Evolutionary conservation across 2,888 invertebrate species (phyloP).

Genomic region (Auanema freiburgensis): DNA sequence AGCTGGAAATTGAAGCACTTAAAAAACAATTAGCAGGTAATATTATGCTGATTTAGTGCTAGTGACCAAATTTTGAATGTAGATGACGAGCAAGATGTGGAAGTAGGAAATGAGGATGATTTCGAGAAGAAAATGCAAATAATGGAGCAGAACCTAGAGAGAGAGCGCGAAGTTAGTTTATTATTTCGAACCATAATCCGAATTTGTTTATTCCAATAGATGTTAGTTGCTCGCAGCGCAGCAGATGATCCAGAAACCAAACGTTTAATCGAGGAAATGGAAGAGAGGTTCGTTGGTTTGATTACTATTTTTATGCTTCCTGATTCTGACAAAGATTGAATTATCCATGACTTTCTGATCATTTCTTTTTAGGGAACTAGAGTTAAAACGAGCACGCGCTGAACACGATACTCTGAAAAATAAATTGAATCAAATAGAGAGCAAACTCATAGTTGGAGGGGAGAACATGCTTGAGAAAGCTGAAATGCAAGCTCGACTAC

Average conservation of each 20-base stretch:
- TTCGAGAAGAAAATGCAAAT: constrained; percentile 67
- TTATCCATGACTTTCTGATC: background rate
- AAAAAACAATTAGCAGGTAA: constrained; percentile 77
- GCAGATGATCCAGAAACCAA: constrained; percentile 35
- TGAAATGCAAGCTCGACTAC: constrained; percentile 41
- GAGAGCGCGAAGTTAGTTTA: constrained; percentile 19
- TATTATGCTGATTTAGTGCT: background rate
- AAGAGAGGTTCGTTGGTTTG: constrained; percentile 23
- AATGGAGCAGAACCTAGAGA: constrained; percentile 67
- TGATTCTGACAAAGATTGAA: background rate
- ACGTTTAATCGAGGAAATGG: constrained; percentile 29
- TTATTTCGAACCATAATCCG: background rate
- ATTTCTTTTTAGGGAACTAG: constrained; percentile 25
- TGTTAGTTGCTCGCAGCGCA: constrained; percentile 65
- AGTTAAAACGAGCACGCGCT: constrained; percentile 63
- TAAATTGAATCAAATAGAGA: constrained; percentile 85
- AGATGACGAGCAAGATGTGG: constrained; percentile 37
- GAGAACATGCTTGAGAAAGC: constrained; percentile 96
- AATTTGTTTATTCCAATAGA: background rate
- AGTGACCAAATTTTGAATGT: constrained; percentile 6
- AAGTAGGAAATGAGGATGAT: constrained; percentile 40
- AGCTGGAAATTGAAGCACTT: constrained; percentile 90
- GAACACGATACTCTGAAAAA: constrained; percentile 83
- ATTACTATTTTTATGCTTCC: background rate
- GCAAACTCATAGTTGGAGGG: constrained; percentile 93